Percentiles rank a stretch among this genome's conserved stretches.
Evolutionary conservation across 2,888 invertebrate species (phyloP).

Genomic region (Philopedon plagiatum): DNA sequence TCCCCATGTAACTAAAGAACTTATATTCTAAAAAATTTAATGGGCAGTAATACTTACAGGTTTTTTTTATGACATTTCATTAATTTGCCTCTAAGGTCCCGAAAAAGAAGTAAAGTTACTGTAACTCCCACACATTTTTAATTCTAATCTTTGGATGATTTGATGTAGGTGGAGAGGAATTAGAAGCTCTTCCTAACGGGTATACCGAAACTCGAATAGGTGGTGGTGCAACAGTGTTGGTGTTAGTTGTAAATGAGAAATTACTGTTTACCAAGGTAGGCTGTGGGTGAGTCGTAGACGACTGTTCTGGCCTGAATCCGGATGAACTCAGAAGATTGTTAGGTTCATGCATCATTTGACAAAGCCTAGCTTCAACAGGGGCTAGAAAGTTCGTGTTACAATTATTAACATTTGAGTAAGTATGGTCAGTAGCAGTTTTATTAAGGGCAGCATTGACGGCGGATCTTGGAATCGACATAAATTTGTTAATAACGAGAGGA

Average conservation of each 20-base stretch:
- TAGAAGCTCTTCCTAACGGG: too few species aligned
- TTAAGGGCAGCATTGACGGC: too few species aligned
- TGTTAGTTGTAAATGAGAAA: background rate
- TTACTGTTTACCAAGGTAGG: background rate
- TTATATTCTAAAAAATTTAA: too few species aligned
- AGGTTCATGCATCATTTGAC: too few species aligned
- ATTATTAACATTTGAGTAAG: background rate
- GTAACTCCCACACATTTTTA: constrained; percentile 28
- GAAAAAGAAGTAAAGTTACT: too few species aligned
- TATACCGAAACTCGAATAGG: too few species aligned
- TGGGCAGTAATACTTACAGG: too few species aligned
- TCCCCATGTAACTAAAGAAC: too few species aligned
- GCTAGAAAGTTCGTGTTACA: background rate
- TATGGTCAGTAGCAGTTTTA: constrained; percentile 1
- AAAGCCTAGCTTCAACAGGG: background rate
- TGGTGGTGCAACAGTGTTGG: background rate
- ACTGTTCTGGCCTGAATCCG: background rate
- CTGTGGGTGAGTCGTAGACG: background rate
- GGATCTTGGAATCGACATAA: constrained; percentile 3
- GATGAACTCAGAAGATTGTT: background rate
- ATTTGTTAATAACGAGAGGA: background rate
- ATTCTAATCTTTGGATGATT: constrained; percentile 1
- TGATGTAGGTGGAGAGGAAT: background rate
- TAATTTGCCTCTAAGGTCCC: too few species aligned
- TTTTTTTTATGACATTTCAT: too few species aligned